Conservation (phyloP, 2,113 vertebrate species). For the Syngnathoides biaculeatus region DNA sequence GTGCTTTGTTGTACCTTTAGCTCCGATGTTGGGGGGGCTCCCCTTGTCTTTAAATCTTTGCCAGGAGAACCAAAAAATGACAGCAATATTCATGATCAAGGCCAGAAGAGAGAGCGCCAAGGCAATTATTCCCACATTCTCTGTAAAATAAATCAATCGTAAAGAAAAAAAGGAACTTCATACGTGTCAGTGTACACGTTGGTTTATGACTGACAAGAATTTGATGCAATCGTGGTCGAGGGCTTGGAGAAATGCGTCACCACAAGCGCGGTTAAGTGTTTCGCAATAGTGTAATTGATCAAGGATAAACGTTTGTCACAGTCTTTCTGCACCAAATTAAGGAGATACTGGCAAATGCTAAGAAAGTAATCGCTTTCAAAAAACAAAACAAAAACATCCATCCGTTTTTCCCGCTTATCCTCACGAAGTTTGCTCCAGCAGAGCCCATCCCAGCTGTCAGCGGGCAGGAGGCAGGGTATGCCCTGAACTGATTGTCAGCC, state of each 20-base stretch:
- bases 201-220: background rate
- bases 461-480: no score
- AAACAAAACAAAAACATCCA: no score
- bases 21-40: background rate
- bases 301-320: background rate
- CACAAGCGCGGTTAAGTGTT: background rate
- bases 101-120: slow-evolving; percentile 31
- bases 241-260: background rate
- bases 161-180: slow-evolving; percentile 1
- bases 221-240: background rate
- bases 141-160: slow-evolving; percentile 7
- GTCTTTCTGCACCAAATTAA: background rate
- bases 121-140: slow-evolving; percentile 34
- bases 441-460: no score
- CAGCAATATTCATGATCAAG: slow-evolving; percentile 15
- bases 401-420: no score
- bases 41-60: background rate
- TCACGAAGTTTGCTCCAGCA: no score
- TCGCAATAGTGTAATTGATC: background rate
- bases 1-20: slow-evolving; percentile 28
- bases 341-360: background rate
- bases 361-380: background rate
- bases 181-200: background rate
- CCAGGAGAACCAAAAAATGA: slow-evolving; percentile 22
- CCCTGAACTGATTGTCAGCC: no score